Evolutionary conservation across 2,888 invertebrate genomes (phyloP), one percentile per base, ranked within the genome.

Genomic region (Mimachlamys varia): DNA sequence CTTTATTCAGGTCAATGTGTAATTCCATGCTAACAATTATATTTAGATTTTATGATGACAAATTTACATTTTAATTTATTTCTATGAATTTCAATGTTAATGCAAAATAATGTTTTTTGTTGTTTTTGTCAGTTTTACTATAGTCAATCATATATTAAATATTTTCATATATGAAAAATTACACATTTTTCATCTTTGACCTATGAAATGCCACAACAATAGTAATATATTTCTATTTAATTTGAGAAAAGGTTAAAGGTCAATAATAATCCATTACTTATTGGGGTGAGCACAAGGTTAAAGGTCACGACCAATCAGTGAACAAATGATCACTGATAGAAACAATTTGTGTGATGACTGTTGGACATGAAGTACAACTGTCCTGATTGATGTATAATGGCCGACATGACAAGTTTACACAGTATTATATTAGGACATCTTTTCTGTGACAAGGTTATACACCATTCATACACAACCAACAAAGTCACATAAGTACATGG

Each of bases 261-360:
- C 76, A 76, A 76, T 76, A 76, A 76, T 33, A 22, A 33, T 12
- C 0, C 22, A 33, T 33, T 76, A 76, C 10, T 76, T 76, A 76
- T 33, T 76, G 33, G 33, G 76, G 76, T 76, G 76, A 76, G 33
- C 76, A 76, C 76, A 27, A 12, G 76, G 76, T 76, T 4, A 76
- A 76, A 76, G 76, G 76, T 76, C 76, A 76, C 17, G 33, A 76
- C 76, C 76, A 76, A 76, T 76, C 33, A 76, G 12, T 76, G 5
- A 33, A 76, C 27, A 76, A 58, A 76, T 76, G 0, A 76, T 76
- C 33, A 15, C 33, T 76, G 33, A 76, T 76, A 76, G 76, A 76
- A 76, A 76, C 33, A 33, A 76, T 76, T 76, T 76, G 7, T 76
- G 33, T 33, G 4, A 76, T 27, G 10, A 33, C 76, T 15, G 12